These are phyloP conservation scores for Pseudotriccus pelzelni DNA, from an alignment of 2,797 vertebrate species.

Conservation along the genomic window DNA sequence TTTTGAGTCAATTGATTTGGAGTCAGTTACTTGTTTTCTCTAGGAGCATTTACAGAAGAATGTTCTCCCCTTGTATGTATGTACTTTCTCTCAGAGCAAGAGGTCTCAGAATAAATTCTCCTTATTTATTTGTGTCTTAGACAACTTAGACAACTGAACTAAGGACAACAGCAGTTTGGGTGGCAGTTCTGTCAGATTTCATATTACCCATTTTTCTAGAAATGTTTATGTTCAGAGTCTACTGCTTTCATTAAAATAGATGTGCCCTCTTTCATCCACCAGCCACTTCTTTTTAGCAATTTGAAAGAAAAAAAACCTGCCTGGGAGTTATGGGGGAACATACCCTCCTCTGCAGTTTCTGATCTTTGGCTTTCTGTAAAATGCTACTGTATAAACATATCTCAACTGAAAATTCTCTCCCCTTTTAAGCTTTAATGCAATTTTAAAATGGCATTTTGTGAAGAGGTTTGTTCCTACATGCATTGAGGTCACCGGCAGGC, in stretches of 20 bases:
- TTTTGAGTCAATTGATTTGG: no score
- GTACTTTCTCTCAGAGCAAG: background rate
- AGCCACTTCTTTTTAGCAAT: background rate
- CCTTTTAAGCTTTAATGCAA: background rate
- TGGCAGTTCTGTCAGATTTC: background rate
- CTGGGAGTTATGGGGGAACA: background rate
- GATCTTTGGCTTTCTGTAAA: background rate
- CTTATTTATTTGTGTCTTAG: background rate
- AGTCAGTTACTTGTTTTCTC: background rate
- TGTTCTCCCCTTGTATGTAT: background rate
- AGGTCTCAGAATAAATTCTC: background rate
- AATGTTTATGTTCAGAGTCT: background rate
- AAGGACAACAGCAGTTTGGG: background rate
- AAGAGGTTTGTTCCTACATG: background rate
- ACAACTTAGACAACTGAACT: background rate
- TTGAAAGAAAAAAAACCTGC: background rate
- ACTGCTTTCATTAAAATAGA: background rate
- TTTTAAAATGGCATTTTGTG: background rate
- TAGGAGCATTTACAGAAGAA: background rate
- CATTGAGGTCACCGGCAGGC: background rate
- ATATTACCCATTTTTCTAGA: background rate
- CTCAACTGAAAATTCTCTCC: background rate
- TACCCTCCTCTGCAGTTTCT: background rate
- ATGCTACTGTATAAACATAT: background rate
- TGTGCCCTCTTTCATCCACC: background rate